These are phyloP conservation scores for Chloroceryle inda DNA, from an alignment of 2,797 vertebrate species.

Conservation along the genomic window DNA sequence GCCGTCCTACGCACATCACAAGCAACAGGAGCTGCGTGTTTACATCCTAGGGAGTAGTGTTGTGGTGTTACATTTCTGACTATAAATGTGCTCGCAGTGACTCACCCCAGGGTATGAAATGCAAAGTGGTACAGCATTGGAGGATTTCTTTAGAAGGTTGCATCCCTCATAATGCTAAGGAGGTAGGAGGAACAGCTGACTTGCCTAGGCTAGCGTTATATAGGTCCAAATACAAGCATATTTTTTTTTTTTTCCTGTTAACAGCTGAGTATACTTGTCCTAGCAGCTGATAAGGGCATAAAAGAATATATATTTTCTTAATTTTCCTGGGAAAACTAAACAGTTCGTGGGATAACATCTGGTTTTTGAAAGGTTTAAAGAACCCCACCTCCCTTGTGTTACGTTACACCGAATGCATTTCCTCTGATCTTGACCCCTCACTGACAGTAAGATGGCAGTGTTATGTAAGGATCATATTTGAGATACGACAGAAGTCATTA, in stretches of 20 bases:
- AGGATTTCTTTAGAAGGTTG: not conserved
- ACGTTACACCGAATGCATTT: not conserved
- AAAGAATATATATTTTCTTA: not conserved
- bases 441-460: not conserved
- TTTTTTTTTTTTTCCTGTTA: not conserved
- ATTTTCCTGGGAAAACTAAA: not conserved
- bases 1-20: not conserved
- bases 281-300: not conserved
- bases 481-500: not conserved
- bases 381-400: not conserved
- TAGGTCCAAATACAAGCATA: not conserved
- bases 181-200: not conserved
- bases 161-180: not conserved
- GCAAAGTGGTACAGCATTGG: not conserved
- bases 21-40: not conserved
- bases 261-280: not conserved
- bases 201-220: not conserved
- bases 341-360: not conserved
- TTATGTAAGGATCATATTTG: not conserved
- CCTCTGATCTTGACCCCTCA: slow-evolving; percentile 17
- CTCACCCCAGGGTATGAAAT: not conserved
- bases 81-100: not conserved
- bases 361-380: slow-evolving; percentile 7
- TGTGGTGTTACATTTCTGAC: not conserved
- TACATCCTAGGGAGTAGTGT: not conserved